Conservation (phyloP, 2,797 vertebrate species). For the Enteromius argenteus region DNA sequence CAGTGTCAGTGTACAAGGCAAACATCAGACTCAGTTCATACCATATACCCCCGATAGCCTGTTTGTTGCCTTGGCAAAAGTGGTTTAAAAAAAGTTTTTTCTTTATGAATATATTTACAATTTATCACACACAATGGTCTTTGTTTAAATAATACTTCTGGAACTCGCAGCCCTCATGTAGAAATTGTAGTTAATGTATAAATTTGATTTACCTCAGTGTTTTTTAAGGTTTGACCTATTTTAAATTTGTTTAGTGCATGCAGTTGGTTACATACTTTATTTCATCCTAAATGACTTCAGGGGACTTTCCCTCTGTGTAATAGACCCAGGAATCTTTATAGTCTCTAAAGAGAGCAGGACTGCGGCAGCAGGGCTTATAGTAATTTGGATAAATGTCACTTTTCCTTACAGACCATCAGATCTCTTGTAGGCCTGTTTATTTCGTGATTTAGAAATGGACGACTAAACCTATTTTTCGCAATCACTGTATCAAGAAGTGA, state of each 20-base stretch:
- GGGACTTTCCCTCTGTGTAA: neutral
- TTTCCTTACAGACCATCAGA: neutral
- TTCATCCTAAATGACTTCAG: conserved; percentile 12
- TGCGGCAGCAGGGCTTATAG: conserved; percentile 14
- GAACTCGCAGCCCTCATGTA: neutral
- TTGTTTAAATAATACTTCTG: conserved; percentile 2
- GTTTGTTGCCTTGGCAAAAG: neutral
- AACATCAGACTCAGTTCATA: neutral
- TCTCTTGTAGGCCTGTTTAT: conserved; percentile 21
- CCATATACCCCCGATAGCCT: neutral
- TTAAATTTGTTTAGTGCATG: conserved; percentile 11
- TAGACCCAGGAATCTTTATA: neutral
- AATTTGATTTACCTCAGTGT: neutral
- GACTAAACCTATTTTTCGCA: neutral
- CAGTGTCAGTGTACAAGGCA: neutral
- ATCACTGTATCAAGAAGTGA: neutral
- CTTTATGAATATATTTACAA: neutral
- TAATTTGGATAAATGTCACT: conserved; percentile 47
- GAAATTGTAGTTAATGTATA: neutral
- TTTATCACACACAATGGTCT: neutral
- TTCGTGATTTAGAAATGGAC: neutral
- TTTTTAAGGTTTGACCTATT: neutral
- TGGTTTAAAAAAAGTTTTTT: neutral
- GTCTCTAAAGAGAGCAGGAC: conserved; percentile 1
- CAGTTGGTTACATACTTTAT: neutral